Evolutionary conservation across 2,888 invertebrate species (phyloP), one percentile per base, ranked within the genome.

Genomic region (Mythimna pallens): DNA sequence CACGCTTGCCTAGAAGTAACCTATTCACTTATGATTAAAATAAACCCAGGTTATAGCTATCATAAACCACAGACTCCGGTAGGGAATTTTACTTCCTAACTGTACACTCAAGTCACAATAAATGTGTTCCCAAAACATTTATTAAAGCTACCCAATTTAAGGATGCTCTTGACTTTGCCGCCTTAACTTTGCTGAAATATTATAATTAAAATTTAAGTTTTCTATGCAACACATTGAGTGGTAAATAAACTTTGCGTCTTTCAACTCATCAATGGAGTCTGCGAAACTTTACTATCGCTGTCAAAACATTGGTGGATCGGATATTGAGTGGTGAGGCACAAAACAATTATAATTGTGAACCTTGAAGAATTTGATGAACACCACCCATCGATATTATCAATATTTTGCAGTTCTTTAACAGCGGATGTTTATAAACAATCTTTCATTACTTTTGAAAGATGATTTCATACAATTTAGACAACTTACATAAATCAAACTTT

Each of bases 121-220:
- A 36, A 36, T 8, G 2, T 36, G 36, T 36, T 36, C 34, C 34
- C 10, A 40, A 40, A 40, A 40, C 47, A 77, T 83, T 82, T 73
- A 70, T 70, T 75, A 82, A 78, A 84, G 76, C 75, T 59, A 76
- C 61, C 65, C 59, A 78, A 77, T 76, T 84, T 82, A 81, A 85
- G 77, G 71, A 80, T 76, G 87, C 64, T 82, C 87, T 89, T 89
- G 87, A 89, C 89, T 89, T 87, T 89, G 86, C 84, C 81, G 74
- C 78, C 80, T 9, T 83, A 85, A 87, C 85, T 86, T 86, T 84
- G 70, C 63, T 22, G 79, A 73, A 79, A 80, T 80, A 83, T 88
- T 81, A 78, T 75, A 83, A 84, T 87, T 81, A 80, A 75, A 84
- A 82, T 83, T 78, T 77, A 81, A 82, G 82, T 82, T 83, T 81